Evolutionary conservation across 2,797 vertebrate genomes (phyloP), one percentile per base, ranked within the genome.

Genomic region (Sylvilagus floridanus): DNA sequence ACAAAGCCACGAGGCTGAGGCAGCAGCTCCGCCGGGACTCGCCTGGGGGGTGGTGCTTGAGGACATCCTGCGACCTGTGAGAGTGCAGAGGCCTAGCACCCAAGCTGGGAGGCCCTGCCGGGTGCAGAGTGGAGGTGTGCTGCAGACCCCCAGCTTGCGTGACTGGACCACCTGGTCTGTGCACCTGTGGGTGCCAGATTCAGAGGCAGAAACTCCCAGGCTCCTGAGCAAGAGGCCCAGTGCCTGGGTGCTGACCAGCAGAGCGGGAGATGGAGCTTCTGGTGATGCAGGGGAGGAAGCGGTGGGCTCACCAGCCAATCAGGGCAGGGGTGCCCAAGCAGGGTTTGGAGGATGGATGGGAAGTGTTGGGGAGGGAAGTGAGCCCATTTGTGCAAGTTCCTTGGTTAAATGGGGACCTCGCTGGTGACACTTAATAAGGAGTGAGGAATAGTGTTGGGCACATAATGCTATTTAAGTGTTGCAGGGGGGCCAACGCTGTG

Each of bases 31-130:
- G 1, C 4, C 83, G 28, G 84, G 81, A 79, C 8, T 16, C 85
- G 1, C 7, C 10, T 2, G 7, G 77, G 65, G 35, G n/a, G n/a
- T 21, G 0, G 60, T 77, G 35, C 14, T 77, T 21, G 6, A 78
- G 54, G 77, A 52, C 5, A 0, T 10, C 32, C 88, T 5, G 4
- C 52, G 81, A 26, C 65, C 14, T 32, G 0, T 0, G 13, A 54
- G 76, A 52, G 54, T 60, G 35, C 60, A 10, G 65, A 26, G 28
- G 21, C 6, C 4, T 11, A 68, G 60, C 60, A 19, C 47, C 62
- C 22, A 21, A 1, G 7, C 14, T 0, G 3, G 30, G 28, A 92
- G 28, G 22, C 1, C 37, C 32, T 0, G 0, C 10, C 7, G 21
- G 47, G 28, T 3, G 6, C 17, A 26, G 68, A 63, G 22, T n/a